Evolutionary conservation across 2,888 invertebrate species (phyloP).

Genomic region (Stratiomys singularior): DNA sequence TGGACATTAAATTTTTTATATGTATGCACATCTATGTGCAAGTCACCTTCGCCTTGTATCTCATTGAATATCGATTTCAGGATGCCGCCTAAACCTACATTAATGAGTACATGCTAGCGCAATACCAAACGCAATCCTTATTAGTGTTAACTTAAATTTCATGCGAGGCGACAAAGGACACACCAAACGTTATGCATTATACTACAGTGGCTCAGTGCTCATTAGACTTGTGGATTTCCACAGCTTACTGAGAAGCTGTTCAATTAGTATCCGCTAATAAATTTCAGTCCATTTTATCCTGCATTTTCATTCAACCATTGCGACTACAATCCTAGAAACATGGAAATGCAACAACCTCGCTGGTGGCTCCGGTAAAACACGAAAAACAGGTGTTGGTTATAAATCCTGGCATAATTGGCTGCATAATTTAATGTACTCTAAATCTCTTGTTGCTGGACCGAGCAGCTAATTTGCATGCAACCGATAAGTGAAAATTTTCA

Average conservation of each 20-base stretch:
- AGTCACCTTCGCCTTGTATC: too few species aligned
- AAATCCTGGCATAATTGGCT: conserved; percentile 50
- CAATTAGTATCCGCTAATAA: conserved; percentile 31
- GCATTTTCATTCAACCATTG: not conserved
- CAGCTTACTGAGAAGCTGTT: conserved; percentile 24
- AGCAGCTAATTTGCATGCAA: conserved; percentile 34
- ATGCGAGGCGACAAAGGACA: too few species aligned
- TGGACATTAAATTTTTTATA: too few species aligned
- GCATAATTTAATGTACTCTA: conserved; percentile 51
- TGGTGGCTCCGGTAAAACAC: conserved; percentile 35
- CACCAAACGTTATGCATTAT: not conserved
- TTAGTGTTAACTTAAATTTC: too few species aligned
- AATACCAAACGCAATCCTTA: too few species aligned
- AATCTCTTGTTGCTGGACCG: conserved; percentile 48
- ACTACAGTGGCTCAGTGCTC: not conserved
- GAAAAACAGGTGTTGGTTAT: conserved; percentile 52
- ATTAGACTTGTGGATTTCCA: conserved; percentile 37
- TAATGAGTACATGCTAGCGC: not conserved
- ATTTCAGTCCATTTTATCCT: conserved; percentile 24
- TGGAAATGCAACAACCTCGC: not conserved
- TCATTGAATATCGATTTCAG: too few species aligned
- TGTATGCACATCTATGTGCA: too few species aligned
- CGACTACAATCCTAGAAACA: conserved; percentile 3
- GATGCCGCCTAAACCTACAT: too few species aligned
- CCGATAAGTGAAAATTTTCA: conserved; percentile 46